Evolutionary conservation across 2,888 invertebrate species (phyloP).

Genomic region (Polietes domitor): DNA sequence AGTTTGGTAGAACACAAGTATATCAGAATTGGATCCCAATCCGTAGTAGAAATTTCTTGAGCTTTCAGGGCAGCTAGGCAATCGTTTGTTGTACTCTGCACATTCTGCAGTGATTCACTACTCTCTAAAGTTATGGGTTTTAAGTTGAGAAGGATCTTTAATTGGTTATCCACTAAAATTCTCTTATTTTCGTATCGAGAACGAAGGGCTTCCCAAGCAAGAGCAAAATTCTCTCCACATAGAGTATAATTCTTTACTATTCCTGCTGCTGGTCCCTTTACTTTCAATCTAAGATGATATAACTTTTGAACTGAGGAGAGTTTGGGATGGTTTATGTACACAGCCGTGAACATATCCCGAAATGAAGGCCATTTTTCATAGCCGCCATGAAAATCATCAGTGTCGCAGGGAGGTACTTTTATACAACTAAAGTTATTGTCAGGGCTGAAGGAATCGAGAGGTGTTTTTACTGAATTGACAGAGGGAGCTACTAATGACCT

Average conservation of each 20-base stretch:
- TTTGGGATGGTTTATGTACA: slow-evolving; percentile 34
- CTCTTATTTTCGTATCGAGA: too few species aligned
- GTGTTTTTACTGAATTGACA: not conserved
- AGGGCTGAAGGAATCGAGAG: not conserved
- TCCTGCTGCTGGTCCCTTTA: too few species aligned
- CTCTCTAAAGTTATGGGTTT: not conserved
- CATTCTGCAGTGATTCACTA: slow-evolving; percentile 1
- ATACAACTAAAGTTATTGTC: not conserved
- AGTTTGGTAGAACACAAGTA: slow-evolving; percentile 35
- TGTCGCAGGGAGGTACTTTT: slow-evolving; percentile 33
- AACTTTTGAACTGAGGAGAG: slow-evolving; percentile 21
- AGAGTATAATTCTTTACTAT: slow-evolving; percentile 21
- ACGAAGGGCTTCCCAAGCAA: too few species aligned
- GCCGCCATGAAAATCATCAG: slow-evolving; percentile 22
- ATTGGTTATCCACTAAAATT: slow-evolving; percentile 41
- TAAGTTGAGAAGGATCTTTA: slow-evolving; percentile 18
- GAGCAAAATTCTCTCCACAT: slow-evolving; percentile 6
- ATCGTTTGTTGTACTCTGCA: slow-evolving; percentile 36
- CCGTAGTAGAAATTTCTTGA: slow-evolving; percentile 2
- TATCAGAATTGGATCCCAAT: slow-evolving; percentile 45
- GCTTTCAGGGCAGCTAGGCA: slow-evolving; percentile 15
- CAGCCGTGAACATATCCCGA: too few species aligned
- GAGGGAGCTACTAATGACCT: not conserved
- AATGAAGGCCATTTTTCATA: slow-evolving; percentile 27
- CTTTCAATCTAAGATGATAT: too few species aligned